Evolutionary conservation across 92 coral and sea anemone species (phyloP).

Genomic region (Porites evermanni): DNA sequence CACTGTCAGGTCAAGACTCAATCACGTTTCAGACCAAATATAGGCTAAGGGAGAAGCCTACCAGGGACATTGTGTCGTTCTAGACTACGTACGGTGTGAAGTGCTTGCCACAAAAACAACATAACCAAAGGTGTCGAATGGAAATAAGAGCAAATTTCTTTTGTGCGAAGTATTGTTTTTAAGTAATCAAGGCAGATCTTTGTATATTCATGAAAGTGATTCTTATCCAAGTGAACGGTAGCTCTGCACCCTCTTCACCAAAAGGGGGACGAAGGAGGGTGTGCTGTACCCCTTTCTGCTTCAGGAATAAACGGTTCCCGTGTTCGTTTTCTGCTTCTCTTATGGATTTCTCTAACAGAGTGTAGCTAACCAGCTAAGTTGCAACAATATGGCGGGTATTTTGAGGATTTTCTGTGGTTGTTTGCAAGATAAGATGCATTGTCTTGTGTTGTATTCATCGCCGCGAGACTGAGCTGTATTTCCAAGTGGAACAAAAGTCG

Average conservation of each 20-base stretch:
- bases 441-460: constrained; percentile 70
- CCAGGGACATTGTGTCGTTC: constrained; percentile 30
- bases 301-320: constrained; percentile 20
- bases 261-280: constrained; percentile 48
- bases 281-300: constrained; percentile 32
- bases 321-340: constrained; percentile 19
- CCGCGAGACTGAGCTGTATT: constrained; percentile 74
- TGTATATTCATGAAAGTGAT: constrained; percentile 49
- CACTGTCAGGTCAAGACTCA: constrained; percentile 66
- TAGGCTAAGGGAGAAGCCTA: constrained; percentile 2
- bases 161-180: constrained; percentile 56
- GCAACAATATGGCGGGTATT: constrained; percentile 52
- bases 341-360: not conserved
- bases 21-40: constrained; percentile 63
- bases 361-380: constrained; percentile 40
- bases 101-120: constrained; percentile 51
- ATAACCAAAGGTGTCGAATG: constrained; percentile 56
- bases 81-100: constrained; percentile 21
- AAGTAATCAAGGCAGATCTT: constrained; percentile 45
- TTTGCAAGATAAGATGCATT: constrained; percentile 81
- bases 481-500: constrained; percentile 85
- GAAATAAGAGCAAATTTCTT: constrained; percentile 51
- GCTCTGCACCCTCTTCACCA: constrained; percentile 8
- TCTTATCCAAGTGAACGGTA: constrained; percentile 16
- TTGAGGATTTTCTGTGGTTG: constrained; percentile 80